phyloP scores from a whole-genome alignment of 1,140 invertebrate species.

The Linepithema humile region DNA sequence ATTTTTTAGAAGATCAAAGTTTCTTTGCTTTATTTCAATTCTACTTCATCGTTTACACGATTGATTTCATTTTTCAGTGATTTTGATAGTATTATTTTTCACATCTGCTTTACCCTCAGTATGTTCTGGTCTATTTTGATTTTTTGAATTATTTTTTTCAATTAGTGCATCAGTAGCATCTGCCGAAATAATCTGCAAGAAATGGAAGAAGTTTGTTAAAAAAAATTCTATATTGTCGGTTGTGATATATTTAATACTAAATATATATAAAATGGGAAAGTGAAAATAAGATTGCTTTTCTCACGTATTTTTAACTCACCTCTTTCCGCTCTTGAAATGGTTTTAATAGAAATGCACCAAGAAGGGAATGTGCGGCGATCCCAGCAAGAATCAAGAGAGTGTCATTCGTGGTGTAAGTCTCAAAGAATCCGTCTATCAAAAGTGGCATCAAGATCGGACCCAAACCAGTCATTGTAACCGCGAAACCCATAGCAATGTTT shows the following conservation, averaged over 20 bases:
- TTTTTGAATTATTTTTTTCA: background rate
- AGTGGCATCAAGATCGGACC: constrained; percentile 91
- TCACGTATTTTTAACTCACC: constrained; percentile 56
- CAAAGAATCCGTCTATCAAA: constrained; percentile 81
- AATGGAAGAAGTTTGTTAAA: background rate
- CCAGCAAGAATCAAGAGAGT: constrained; percentile 86
- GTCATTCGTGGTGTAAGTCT: constrained; percentile 82
- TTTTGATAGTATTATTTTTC: background rate
- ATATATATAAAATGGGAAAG: background rate
- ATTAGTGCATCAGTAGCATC: background rate
- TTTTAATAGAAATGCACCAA: constrained; percentile 87
- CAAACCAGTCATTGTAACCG: constrained; percentile 89
- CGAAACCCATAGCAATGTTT: constrained; percentile 88
- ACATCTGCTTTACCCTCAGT: background rate
- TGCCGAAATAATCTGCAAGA: background rate
- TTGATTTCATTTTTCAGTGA: constrained; percentile 1
- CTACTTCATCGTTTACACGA: background rate
- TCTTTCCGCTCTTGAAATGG: constrained; percentile 82
- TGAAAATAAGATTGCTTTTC: background rate
- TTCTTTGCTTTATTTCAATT: background rate
- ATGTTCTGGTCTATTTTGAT: background rate
- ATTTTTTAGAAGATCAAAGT: constrained; percentile 12
- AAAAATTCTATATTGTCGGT: too few species aligned
- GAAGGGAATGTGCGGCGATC: constrained; percentile 86
- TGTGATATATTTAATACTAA: background rate